Base-by-base conservation (phyloP, 2,888 invertebrate species). In the Oscheius sp. region DNA sequence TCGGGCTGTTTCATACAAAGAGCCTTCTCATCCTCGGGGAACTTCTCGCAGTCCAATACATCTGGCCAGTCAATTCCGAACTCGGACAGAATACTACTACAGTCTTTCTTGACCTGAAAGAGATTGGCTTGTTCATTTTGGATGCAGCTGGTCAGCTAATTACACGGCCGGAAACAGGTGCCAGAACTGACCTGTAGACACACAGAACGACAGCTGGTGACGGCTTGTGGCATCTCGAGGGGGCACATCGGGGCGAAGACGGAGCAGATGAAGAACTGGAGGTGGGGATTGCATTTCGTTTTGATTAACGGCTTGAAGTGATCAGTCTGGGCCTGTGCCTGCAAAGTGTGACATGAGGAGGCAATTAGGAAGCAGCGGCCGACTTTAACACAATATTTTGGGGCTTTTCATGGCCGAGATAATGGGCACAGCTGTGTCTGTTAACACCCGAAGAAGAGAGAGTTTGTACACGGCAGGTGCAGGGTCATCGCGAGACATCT, bases 201-300 rank as follows among this genome's bases (percentile, higher is more conserved):
- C 77, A 94, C 91, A 26, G 92, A 91, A 71, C 92, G 90, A 88
- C 94, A 94, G 9, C 93, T 92, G 70, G 92, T 92, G 72, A 94
- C 92, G 44, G 93, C 91, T 80, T 85, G 85, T 4, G 84, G 83
- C 71, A 85, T 69, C 32, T 93, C 91, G 84, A 92, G 92, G 32
- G 93, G 93, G 88, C 94, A 95, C 87, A 95, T 91, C 38, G 94
- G 94, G 9, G 93, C 92, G 87, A 93, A 93, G 62, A 94, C 91
- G 17, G 94, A 92, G 88, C 94, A 95, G 71, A 95, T 90, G 85
- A 94, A 91, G 87, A 94, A 92, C 45, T 82, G 76, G 61, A 85
- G 76, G 63, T 85, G 80, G 24, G 81, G 80, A 67, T 82, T 77
- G 72, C 85, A 85, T 71, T 83, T 79, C 33, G 83, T 84, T 59